These are phyloP conservation scores for Urosaurus nigricauda DNA, from an alignment of 2,797 vertebrate species.

Conservation along the genomic window DNA sequence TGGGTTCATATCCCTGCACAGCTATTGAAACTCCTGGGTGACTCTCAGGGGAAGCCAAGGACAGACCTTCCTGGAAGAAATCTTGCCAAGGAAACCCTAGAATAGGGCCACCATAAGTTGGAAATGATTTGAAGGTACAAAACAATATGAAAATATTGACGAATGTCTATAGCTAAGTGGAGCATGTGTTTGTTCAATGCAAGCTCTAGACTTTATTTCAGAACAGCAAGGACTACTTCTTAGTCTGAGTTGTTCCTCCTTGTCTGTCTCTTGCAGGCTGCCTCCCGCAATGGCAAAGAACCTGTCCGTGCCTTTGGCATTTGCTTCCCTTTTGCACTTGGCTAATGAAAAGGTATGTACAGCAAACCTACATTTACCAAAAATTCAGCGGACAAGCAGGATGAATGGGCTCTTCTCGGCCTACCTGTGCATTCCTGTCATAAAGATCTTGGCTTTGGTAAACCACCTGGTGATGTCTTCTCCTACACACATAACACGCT, in stretches of 20 bases:
- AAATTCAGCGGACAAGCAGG: neutral
- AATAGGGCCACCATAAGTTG: no score
- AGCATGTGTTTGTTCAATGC: no score
- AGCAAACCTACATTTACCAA: rapidly evolving
- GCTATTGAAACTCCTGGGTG: no score
- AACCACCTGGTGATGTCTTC: no score
- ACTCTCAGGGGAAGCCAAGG: no score
- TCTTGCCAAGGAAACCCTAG: no score
- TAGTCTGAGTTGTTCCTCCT: neutral
- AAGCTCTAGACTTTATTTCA: neutral
- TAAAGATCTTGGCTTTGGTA: neutral
- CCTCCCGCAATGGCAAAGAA: conserved; percentile 89
- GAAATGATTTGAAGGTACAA: no score
- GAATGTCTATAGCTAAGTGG: neutral
- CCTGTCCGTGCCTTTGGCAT: conserved; percentile 91
- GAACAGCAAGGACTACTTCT: rapidly evolving
- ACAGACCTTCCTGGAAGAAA: no score
- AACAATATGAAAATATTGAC: neutral
- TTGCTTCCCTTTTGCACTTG: conserved; percentile 91
- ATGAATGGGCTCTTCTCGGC: neutral
- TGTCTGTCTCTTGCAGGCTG: conserved; percentile 78
- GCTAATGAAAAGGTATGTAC: conserved; percentile 93
- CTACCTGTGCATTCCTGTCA: no score
- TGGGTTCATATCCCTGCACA: no score
- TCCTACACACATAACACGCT: neutral